Base-by-base conservation (phyloP, 2,113 vertebrate species). In the Ceuthmochares aereus region DNA sequence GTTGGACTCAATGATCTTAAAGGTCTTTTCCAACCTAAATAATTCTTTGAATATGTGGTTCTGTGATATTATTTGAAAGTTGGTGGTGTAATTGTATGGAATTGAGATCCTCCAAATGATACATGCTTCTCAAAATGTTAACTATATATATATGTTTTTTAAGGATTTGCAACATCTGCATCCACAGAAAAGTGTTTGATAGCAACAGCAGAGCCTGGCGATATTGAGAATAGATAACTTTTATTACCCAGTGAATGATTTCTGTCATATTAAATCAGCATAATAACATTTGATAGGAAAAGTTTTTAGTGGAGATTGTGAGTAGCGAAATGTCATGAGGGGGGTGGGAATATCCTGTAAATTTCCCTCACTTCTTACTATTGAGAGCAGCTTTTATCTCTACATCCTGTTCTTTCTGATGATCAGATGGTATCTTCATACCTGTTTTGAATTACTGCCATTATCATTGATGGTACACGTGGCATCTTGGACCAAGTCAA, bases 381-480 rank as follows among this genome's bases (percentile, higher is more conserved):
- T 20, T 40, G n/a, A 84, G 9, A 87, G n/a, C 13, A 76, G 27
- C 9, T 87, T 95, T 87, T 91, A 72, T 79, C 72, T 87, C 9
- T 1, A 58, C 26, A 83, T 90, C 78, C 67, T 83, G 66, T 73
- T 82, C 34, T 73, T 49, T 76, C 45, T 76, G 27, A 80, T 85
- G 51, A 32, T 51, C 36, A 90, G 78, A 87, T 5, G 17, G 30
- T 87, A 85, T 56, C 64, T 82, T 84, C 45, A 63, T 89, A 69
- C 29, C 84, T 93, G 66, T 58, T 96, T 91, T 73, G 74, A 93
- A 80, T 96, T 91, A 89, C 62, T 62, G 30, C 15, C 80, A 45
- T 59, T 76, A 10, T 87, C 62, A 51, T 2, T 80, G 70, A 74
- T 36, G 37, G 22, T 47, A 30, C 14, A 58, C 5, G 1, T 74